Conservation (phyloP, 2,797 vertebrate species). For the Etheostoma perlongum region DNA sequence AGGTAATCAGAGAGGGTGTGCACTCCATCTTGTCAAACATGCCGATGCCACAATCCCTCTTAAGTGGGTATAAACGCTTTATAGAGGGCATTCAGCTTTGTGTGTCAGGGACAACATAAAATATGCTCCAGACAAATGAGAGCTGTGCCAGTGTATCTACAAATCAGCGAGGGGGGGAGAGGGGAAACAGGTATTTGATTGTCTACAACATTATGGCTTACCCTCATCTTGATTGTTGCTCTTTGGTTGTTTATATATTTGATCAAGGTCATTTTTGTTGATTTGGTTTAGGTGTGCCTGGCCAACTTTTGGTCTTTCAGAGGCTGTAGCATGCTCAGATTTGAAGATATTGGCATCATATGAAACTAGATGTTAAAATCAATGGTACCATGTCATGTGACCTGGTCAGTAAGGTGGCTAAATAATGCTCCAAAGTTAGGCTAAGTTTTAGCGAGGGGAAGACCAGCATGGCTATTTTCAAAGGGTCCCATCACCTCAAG, state of each 20-base stretch:
- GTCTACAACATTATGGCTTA: background rate
- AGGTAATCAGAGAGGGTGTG: slow-evolving; percentile 25
- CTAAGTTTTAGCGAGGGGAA: too few relatives aligned
- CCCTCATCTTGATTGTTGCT: background rate
- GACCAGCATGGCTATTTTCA: too few relatives aligned
- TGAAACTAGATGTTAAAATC: too few relatives aligned
- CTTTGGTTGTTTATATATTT: slow-evolving; percentile 13
- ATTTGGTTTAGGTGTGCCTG: too few relatives aligned
- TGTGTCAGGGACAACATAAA: slow-evolving; percentile 33
- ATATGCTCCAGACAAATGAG: slow-evolving; percentile 19
- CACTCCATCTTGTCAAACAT: slow-evolving; percentile 39
- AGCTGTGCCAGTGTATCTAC: slow-evolving; percentile 7
- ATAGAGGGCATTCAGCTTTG: slow-evolving; percentile 34
- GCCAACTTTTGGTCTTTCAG: too few relatives aligned
- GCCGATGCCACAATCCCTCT: slow-evolving; percentile 22
- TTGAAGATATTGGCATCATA: too few relatives aligned
- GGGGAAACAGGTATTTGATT: background rate
- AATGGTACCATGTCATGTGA: too few relatives aligned
- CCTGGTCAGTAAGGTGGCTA: too few relatives aligned
- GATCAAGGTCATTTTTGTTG: background rate
- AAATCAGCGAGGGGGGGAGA: slow-evolving; percentile 1
- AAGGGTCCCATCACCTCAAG: too few relatives aligned
- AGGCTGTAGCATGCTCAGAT: too few relatives aligned
- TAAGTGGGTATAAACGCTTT: slow-evolving; percentile 48
- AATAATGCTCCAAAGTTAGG: too few relatives aligned